A percentile compares a stretch with the other conserved stretches of the same genome.
phyloP scores from a whole-genome alignment of 2,888 invertebrate species.

The Glaucopsyche alexis region DNA sequence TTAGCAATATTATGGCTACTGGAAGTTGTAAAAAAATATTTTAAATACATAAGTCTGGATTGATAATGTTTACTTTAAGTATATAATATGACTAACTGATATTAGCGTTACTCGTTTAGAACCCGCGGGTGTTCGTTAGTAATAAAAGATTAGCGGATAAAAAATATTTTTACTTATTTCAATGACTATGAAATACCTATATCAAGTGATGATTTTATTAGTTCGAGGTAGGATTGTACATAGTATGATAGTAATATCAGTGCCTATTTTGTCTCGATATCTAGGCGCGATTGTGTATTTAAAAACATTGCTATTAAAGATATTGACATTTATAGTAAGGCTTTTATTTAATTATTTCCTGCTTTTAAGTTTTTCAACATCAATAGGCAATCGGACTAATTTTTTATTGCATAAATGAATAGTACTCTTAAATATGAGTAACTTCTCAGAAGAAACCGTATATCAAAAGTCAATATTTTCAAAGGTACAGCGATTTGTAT shows the following conservation, averaged over 20 bases:
- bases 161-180: slow-evolving; percentile 37
- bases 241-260: slow-evolving; percentile 26
- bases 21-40: neutral
- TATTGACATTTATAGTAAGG: slow-evolving; percentile 20
- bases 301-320: slow-evolving; percentile 28
- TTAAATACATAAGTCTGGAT: neutral
- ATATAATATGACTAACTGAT: neutral
- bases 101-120: slow-evolving; percentile 22
- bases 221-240: slow-evolving; percentile 28
- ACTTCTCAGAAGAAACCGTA: no score
- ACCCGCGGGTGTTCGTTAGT: slow-evolving; percentile 39
- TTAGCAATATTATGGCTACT: slow-evolving; percentile 12
- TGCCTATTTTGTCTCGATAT: slow-evolving; percentile 29
- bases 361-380: neutral
- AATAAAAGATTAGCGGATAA: slow-evolving; percentile 38
- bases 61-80: slow-evolving; percentile 3
- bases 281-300: slow-evolving; percentile 22
- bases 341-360: neutral
- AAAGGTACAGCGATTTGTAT: no score
- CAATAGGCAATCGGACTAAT: no score
- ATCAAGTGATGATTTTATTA: slow-evolving; percentile 28
- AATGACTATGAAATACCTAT: slow-evolving; percentile 29
- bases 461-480: no score
- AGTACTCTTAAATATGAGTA: no score
- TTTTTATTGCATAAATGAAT: no score